These are phyloP conservation scores for Sebastes trivittatus DNA, from an alignment of 2,797 vertebrate species.

Conservation along the genomic window DNA sequence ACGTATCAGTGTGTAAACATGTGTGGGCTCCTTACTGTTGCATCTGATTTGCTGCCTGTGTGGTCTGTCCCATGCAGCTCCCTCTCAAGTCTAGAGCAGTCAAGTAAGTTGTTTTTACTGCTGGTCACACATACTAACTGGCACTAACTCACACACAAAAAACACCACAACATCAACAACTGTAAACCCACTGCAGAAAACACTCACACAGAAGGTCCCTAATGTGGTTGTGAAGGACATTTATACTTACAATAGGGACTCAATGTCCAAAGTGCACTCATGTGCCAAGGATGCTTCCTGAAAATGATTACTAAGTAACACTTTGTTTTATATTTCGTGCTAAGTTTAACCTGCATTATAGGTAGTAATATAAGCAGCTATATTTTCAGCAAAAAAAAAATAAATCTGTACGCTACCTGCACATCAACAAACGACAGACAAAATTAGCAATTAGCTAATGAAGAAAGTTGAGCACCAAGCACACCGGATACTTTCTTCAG, in stretches of 20 bases:
- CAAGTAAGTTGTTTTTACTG: neutral
- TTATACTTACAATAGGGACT: neutral
- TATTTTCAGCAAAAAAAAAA: neutral
- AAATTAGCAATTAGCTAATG: neutral
- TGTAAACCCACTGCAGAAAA: slow-evolving; percentile 7
- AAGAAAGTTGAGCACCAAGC: neutral
- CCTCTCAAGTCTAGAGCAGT: no score
- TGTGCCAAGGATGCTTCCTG: neutral
- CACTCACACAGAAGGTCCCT: neutral
- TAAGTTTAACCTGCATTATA: neutral
- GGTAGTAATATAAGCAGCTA: no score
- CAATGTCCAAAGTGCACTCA: neutral
- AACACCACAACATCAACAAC: neutral
- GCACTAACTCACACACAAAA: neutral
- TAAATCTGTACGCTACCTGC: neutral
- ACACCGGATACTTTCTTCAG: neutral
- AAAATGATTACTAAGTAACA: neutral
- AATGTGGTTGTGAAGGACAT: neutral
- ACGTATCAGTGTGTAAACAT: neutral
- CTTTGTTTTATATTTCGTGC: neutral
- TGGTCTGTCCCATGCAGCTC: no score
- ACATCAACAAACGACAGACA: neutral
- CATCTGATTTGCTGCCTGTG: neutral
- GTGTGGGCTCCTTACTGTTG: slow-evolving; percentile 7
- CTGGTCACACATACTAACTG: slow-evolving; percentile 9